Base-by-base conservation (phyloP, 2,888 invertebrate species). In the Caenorhabditis wallacei region DNA sequence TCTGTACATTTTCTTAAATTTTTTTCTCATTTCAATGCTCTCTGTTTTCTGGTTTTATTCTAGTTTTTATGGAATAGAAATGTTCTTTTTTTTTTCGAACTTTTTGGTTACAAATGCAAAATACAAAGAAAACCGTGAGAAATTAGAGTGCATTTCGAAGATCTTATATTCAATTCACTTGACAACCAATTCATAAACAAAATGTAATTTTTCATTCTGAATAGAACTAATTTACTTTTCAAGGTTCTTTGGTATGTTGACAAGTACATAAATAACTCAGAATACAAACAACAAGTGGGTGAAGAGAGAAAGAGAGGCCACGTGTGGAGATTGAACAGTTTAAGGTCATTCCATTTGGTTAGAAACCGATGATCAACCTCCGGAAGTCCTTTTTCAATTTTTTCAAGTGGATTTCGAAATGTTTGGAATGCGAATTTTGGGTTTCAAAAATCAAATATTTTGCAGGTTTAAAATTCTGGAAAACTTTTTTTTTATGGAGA, bases 341-440 rank as follows among this genome's bases (percentile, higher is more conserved):
- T 66, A 66, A 66, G 66, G 66, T 66, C 66, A 66, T 24, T 53
- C 1, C n/a, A 8, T 5, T 30, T 30, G 51, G 46, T 53, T 53
- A 53, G 53, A 53, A 66, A 66, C 66, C 66, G 66, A 66, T 66
- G 66, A 66, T 66, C 66, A 66, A 40, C 66, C 37, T 51, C 66
- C 66, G 66, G 66, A 66, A 66, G 53, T 66, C 30, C 16, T 46
- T 61, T 46, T 26, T 48, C 18, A 2, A 11, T 26, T 46, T 37
- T 48, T 48, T 63, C 48, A 51, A 64, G 64, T 64, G 64, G 51
- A 30, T n/a, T 13, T 5, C 2, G 22, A 66, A 63, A 35, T 51
- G 30, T 13, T 18, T 40, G 30, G 66, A 20, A 53, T 30, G 13
- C n/a, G 40, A 13, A 10, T 40, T 18, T 5, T 35, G 10, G 35